These are phyloP conservation scores for Ellobius talpinus DNA, from an alignment of 2,113 vertebrate genomes.

Conservation along the genomic window DNA sequence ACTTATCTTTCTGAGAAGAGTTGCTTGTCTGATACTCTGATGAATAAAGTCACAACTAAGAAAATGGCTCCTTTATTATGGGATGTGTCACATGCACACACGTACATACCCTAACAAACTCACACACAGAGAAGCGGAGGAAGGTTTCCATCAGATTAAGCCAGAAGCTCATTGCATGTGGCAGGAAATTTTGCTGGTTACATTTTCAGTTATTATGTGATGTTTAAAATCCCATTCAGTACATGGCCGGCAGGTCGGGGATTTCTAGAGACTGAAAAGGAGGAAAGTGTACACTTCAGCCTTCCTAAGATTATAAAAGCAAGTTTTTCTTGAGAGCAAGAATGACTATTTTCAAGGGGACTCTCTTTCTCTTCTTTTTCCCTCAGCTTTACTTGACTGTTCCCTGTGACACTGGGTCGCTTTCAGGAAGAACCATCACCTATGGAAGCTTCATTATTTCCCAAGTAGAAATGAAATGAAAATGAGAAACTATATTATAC, in stretches of 20 bases:
- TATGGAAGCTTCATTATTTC: background rate
- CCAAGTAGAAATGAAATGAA: background rate
- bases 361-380: background rate
- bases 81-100: background rate
- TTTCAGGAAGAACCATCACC: constrained; percentile 14
- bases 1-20: background rate
- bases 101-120: background rate
- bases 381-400: background rate
- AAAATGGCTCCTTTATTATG: background rate
- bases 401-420: background rate
- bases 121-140: background rate
- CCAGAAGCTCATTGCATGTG: background rate
- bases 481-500: background rate
- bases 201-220: background rate
- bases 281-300: background rate
- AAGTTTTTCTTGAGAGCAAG: background rate
- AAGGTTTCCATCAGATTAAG: background rate
- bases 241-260: background rate
- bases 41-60: background rate
- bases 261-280: background rate
- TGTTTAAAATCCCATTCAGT: constrained; percentile 33
- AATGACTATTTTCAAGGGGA: background rate
- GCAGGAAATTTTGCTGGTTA: background rate
- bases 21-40: background rate
- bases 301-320: background rate